A percentile compares a stretch with the other conserved stretches of the same genome.
Conservation (phyloP, 1,140 invertebrate species). For the Oedothorax gibbosus region DNA sequence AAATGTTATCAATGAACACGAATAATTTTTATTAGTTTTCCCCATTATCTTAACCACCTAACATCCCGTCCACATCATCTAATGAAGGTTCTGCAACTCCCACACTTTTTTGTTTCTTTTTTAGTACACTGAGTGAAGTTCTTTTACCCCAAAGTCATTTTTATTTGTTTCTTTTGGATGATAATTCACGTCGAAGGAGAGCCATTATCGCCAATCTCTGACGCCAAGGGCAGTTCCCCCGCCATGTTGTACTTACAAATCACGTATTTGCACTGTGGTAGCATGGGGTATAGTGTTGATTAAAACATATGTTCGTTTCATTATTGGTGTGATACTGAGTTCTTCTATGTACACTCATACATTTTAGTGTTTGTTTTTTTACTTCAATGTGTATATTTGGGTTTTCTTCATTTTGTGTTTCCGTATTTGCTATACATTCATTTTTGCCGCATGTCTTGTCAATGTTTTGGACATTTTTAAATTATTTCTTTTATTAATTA, state of each 20-base stretch:
- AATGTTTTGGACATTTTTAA: no score
- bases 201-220: constrained; percentile 36
- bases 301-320: constrained; percentile 51
- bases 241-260: constrained; percentile 53
- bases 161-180: background rate
- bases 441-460: no score
- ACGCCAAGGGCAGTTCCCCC: background rate
- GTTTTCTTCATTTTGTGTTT: no score
- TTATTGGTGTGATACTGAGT: constrained; percentile 5
- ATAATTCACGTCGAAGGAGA: constrained; percentile 1
- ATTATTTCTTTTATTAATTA: no score
- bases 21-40: no score
- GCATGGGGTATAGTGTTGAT: constrained; percentile 13
- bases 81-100: constrained; percentile 17
- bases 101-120: background rate
- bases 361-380: no score
- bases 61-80: background rate
- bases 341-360: no score
- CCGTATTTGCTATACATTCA: no score
- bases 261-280: constrained; percentile 29
- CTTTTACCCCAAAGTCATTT: background rate
- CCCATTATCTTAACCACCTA: no score
- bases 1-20: no score
- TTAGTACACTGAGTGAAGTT: constrained; percentile 21
- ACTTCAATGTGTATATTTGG: no score